These are phyloP conservation scores for Elgaria multicarinata DNA, from an alignment of 2,113 vertebrate genomes.

Conservation along the genomic window DNA sequence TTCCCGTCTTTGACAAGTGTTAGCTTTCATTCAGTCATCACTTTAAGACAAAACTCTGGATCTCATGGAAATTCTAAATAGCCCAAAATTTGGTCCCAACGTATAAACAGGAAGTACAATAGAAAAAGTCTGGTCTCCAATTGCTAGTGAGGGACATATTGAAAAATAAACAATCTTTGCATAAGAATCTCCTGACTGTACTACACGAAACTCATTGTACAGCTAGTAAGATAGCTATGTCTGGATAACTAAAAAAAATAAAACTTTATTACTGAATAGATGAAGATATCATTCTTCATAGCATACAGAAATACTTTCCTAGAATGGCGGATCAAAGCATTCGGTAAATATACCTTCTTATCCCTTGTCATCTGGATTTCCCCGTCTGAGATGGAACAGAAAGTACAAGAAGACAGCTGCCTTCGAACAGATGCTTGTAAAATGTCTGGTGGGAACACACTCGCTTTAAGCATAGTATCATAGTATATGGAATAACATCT, in stretches of 20 bases:
- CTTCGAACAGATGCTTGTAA: constrained; percentile 72
- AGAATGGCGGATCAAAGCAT: constrained; percentile 2
- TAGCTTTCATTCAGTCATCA: not conserved
- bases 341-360: constrained; percentile 18
- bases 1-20: not conserved
- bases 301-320: not conserved
- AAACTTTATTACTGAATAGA: constrained; percentile 15
- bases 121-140: not conserved
- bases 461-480: constrained; percentile 58
- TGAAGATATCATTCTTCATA: not conserved
- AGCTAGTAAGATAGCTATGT: not conserved
- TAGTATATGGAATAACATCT: constrained; percentile 58
- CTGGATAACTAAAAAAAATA: not conserved
- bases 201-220: not conserved
- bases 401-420: constrained; percentile 48
- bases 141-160: not conserved
- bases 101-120: constrained; percentile 15
- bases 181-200: not conserved
- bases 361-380: constrained; percentile 42
- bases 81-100: constrained; percentile 1
- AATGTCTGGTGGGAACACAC: constrained; percentile 64
- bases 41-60: not conserved
- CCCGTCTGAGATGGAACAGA: constrained; percentile 70
- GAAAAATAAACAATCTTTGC: not conserved
- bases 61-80: not conserved